Evolutionary conservation across 2,797 vertebrate genomes (phyloP).

Genomic region (Enoplosus armatus): DNA sequence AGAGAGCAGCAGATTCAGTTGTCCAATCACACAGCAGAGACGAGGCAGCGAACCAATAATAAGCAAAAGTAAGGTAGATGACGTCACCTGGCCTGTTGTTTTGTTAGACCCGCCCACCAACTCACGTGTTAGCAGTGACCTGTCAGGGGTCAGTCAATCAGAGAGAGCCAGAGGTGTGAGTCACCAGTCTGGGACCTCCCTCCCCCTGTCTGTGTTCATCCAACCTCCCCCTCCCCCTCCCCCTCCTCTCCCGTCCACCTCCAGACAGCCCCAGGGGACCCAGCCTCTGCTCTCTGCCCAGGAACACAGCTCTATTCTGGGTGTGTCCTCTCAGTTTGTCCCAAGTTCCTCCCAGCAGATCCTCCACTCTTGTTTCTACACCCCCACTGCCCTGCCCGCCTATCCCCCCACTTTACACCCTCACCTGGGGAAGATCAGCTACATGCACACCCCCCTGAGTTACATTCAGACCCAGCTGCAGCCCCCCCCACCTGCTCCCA

Average conservation of each 20-base stretch:
- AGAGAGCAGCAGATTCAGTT: not conserved
- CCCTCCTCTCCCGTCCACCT: not conserved
- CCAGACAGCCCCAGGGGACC: not conserved
- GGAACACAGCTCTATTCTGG: slow-evolving; percentile 21
- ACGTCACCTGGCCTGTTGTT: slow-evolving; percentile 14
- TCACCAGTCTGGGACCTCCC: not conserved
- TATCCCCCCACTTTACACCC: slow-evolving; percentile 2
- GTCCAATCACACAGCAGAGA: slow-evolving; percentile 51
- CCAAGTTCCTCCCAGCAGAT: slow-evolving; percentile 46
- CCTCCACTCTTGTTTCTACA: slow-evolving; percentile 68
- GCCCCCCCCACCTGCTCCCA: not conserved
- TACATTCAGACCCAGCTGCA: slow-evolving; percentile 53
- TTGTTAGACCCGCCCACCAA: not conserved
- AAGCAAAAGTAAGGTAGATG: slow-evolving; percentile 16
- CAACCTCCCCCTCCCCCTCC: not conserved
- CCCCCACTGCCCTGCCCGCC: slow-evolving; percentile 24
- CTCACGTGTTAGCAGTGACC: not conserved
- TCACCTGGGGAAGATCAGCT: slow-evolving; percentile 53
- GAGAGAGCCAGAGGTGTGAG: not conserved
- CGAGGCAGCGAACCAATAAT: slow-evolving; percentile 49
- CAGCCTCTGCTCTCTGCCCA: slow-evolving; percentile 19
- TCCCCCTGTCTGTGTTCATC: not conserved
- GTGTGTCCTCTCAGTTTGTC: not conserved
- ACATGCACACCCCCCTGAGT: slow-evolving; percentile 55
- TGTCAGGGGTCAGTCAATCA: slow-evolving; percentile 36